Evolutionary conservation across 2,888 invertebrate genomes (phyloP).

Genomic region (Tiphia femorata): DNA sequence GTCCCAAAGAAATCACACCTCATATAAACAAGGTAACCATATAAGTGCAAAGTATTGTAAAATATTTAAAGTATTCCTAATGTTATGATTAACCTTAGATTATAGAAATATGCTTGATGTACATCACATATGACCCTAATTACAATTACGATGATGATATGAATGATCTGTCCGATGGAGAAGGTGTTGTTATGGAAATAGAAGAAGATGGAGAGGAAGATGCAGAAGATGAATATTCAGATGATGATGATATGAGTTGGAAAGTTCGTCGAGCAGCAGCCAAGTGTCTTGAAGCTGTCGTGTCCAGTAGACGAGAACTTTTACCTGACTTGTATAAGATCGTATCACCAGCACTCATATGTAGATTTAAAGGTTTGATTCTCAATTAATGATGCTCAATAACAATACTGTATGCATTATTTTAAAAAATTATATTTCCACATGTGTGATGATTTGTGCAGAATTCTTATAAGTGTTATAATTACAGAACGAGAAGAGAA

Average conservation of each 20-base stretch:
- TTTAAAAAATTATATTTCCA: not conserved
- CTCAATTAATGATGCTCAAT: too few species aligned
- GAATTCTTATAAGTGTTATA: not conserved
- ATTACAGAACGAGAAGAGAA: slow-evolving; percentile 95
- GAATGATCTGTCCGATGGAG: slow-evolving; percentile 80
- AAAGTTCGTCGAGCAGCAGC: slow-evolving; percentile 97
- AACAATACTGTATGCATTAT: too few species aligned
- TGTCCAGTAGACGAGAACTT: slow-evolving; percentile 92
- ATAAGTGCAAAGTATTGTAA: not conserved
- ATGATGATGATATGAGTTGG: slow-evolving; percentile 99
- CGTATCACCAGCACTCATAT: slow-evolving; percentile 92
- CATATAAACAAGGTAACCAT: slow-evolving; percentile 82
- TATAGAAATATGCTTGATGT: slow-evolving; percentile 87
- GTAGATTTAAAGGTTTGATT: slow-evolving; percentile 86
- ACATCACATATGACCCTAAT: slow-evolving; percentile 97
- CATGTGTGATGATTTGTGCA: not conserved
- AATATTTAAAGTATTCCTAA: slow-evolving; percentile 19
- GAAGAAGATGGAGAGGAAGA: slow-evolving; percentile 77
- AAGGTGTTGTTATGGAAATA: slow-evolving; percentile 77
- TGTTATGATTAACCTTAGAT: slow-evolving; percentile 74
- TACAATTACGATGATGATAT: slow-evolving; percentile 97
- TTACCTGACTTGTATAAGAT: slow-evolving; percentile 88
- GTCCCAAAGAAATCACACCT: slow-evolving; percentile 95
- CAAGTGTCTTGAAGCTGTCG: slow-evolving; percentile 96
- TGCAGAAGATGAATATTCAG: slow-evolving; percentile 93